Evolutionary conservation across 2,888 invertebrate genomes (phyloP), one percentile per base, ranked within the genome.

Genomic region (Lasioglossum morio): DNA sequence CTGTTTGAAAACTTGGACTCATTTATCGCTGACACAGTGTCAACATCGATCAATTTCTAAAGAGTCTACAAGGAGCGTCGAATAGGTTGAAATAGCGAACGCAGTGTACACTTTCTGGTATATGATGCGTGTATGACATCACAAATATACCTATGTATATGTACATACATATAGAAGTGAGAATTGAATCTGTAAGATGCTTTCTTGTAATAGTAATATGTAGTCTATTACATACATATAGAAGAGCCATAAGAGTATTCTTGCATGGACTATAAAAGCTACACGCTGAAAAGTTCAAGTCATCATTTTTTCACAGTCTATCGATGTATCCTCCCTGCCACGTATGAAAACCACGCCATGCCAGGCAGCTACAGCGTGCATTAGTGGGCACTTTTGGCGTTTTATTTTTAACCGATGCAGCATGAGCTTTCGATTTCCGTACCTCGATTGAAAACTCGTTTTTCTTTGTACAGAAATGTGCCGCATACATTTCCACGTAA

Each of bases 391-490:
- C 76, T 81, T 86, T 78, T 48, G 63, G 37, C 43, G 69, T 74
- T 84, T 85, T 69, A 79, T 86, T 86, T 86, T 81, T 48, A 77
- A 72, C 46, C 48, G 72, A 48, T 53, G 75, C n/a, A 27, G 43
- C 60, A n/a, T 37, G 53, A 73, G 48, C 77, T 75, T 72, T 84
- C 85, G 84, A 86, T 81, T 84, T 80, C 80, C 72, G 86, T 60
- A 14, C 23, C 14, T 57, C 76, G 70, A 86, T 84, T 84, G 86
- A 84, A 86, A 84, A 77, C 80, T 84, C 81, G 80, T 86, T 86
- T 81, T 81, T 81, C 81, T 78, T 80, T n/a, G 5, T 43, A 27
- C 40, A 70, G 78, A 79, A 85, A 83, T 23, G 63, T 23, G 23
- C 27, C 30, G 46, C 75, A 70, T 75, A 81, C 75, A 84, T 81